Percentiles rank a stretch among this genome's conserved stretches.
Evolutionary conservation across 2,797 vertebrate species (phyloP).

Genomic region (Microchirus variegatus): DNA sequence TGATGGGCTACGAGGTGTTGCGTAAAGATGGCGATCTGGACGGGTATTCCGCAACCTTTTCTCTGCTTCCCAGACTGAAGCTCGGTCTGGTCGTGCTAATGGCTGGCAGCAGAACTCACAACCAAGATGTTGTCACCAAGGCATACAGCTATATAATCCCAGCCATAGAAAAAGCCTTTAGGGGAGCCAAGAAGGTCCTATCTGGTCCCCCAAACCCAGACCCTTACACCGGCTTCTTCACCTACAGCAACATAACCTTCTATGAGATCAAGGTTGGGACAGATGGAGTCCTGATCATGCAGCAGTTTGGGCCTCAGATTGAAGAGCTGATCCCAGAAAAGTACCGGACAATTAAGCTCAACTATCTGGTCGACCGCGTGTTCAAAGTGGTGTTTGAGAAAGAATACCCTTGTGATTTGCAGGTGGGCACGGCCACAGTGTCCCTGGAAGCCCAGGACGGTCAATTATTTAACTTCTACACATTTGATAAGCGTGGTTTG

Average conservation of each 20-base stretch:
- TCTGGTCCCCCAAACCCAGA: constrained; percentile 82
- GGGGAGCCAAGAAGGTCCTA: constrained; percentile 83
- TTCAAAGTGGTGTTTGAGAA: constrained; percentile 94
- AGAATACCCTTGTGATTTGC: constrained; percentile 90
- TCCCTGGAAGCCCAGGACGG: constrained; percentile 93
- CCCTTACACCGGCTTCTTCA: constrained; percentile 90
- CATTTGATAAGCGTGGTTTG: constrained; percentile 84
- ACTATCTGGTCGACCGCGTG: constrained; percentile 89
- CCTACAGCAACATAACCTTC: constrained; percentile 92
- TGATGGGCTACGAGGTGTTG: constrained; percentile 87
- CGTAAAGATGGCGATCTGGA: constrained; percentile 95
- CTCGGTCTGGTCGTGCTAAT: constrained; percentile 91
- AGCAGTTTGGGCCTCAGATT: constrained; percentile 93
- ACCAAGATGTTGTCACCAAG: constrained; percentile 83
- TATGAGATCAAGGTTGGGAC: constrained; percentile 89
- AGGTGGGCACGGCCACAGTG: constrained; percentile 87
- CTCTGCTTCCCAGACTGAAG: constrained; percentile 88
- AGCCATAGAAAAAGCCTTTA: constrained; percentile 89
- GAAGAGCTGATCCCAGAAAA: constrained; percentile 90
- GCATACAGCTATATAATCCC: constrained; percentile 87
- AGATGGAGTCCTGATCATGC: constrained; percentile 88
- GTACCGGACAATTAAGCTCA: constrained; percentile 90
- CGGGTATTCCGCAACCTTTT: constrained; percentile 93
- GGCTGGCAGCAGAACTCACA: constrained; percentile 88
- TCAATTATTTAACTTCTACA: constrained; percentile 92